Conservation (phyloP, 2,888 invertebrate species). For the Lepidocyrtinus sp. region DNA sequence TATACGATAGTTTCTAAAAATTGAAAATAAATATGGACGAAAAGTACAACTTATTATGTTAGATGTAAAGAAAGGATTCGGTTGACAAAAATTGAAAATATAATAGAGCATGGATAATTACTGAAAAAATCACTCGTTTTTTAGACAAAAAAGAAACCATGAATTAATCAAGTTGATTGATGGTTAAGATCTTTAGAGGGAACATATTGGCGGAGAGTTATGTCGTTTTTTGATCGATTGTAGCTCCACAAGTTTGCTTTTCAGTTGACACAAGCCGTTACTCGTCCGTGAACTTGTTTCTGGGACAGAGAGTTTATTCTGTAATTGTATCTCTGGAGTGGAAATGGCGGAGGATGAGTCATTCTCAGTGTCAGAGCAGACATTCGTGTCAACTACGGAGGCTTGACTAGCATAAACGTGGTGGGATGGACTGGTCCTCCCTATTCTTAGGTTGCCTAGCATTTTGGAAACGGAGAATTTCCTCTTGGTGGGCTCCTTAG, state of each 20-base stretch:
- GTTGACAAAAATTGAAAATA: neutral
- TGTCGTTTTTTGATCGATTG: constrained; percentile 68
- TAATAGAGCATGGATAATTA: neutral
- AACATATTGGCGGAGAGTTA: constrained; percentile 68
- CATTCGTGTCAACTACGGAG: constrained; percentile 62
- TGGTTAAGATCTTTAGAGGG: no score
- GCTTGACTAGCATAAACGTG: constrained; percentile 62
- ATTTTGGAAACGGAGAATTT: constrained; percentile 86
- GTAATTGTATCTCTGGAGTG: constrained; percentile 41
- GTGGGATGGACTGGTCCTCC: constrained; percentile 63
- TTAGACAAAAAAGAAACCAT: neutral
- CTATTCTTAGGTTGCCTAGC: constrained; percentile 79
- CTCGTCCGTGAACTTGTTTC: constrained; percentile 30
- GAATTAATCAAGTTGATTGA: no score
- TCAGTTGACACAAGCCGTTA: constrained; percentile 65
- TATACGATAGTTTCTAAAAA: neutral
- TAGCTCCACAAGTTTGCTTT: constrained; percentile 66
- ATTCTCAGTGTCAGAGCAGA: constrained; percentile 23
- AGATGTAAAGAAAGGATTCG: neutral
- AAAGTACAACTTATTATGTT: neutral
- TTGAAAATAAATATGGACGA: neutral
- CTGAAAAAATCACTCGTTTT: constrained; percentile 20
- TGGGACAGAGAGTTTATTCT: constrained; percentile 22
- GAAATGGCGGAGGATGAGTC: constrained; percentile 5
- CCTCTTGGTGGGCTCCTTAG: constrained; percentile 60